Conservation (phyloP, 2,113 vertebrate genomes). For the Notiomystis cincta region DNA sequence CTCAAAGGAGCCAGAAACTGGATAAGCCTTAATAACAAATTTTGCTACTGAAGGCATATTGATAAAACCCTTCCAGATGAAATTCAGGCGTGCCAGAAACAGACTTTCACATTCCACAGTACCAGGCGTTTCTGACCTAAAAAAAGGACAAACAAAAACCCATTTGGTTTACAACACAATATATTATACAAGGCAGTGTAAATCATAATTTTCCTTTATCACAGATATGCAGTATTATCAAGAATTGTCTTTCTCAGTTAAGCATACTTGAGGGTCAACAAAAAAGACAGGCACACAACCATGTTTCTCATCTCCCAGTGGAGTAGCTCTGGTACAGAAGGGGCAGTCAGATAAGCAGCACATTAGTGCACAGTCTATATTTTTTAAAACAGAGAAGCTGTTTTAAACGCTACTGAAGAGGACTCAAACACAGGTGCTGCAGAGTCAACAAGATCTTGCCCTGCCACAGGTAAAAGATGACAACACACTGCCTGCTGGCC, state of each 20-base stretch:
- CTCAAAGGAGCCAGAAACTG: constrained; percentile 91
- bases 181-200: neutral
- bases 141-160: neutral
- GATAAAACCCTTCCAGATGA: constrained; percentile 92
- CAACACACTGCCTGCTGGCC: neutral
- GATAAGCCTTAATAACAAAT: constrained; percentile 92
- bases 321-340: neutral
- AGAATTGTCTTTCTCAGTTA: neutral
- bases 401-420: neutral
- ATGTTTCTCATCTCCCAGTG: neutral
- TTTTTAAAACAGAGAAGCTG: neutral
- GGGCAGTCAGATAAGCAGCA: neutral
- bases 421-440: neutral
- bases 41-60: constrained; percentile 96
- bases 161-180: neutral
- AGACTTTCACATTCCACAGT: constrained; percentile 85
- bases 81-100: constrained; percentile 86
- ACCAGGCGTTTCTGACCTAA: constrained; percentile 76
- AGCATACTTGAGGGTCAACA: neutral
- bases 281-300: neutral
- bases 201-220: neutral
- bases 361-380: neutral
- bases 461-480: neutral
- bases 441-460: neutral
- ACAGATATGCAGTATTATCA: neutral